Base-by-base conservation (phyloP, 2,797 vertebrate species). In the Megalops cyprinoides region DNA sequence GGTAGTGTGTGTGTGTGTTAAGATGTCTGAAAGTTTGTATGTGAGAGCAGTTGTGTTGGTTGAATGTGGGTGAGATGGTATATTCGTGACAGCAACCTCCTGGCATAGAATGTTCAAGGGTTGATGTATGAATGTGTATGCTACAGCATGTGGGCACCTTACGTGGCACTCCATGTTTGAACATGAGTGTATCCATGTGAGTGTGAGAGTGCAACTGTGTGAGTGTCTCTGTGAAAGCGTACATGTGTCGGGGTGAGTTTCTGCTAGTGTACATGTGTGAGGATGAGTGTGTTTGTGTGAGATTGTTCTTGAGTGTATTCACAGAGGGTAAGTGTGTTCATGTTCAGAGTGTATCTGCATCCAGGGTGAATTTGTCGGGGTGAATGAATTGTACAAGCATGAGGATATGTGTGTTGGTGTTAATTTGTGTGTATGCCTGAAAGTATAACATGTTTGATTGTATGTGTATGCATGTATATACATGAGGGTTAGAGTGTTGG, bases 221-320 rank as follows among this genome's bases (percentile, higher is more conserved):
- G 79, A 79, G 76, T 85, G 82, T 82, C 81, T 82, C 81, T 85
- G 83, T 86, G 77, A 62, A 23, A 48, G 78, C 80, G 79, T 60
- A 37, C 65, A 39, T 37, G 58, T 58, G 77, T 58, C 79, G n/a
- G 79, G 9, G 34, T 71, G n/a, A n/a, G n/a, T n/a, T n/a, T n/a
- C n/a, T n/a, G n/a, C n/a, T n/a, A n/a, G n/a, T n/a, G n/a, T n/a
- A 46, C 56, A 39, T 74, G 44, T 71, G 69, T 58, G 31, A 42
- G 20, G 51, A 76, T 77, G 74, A 67, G 48, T 58, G 62, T 67
- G 80, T 71, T 25, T 81, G 79, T 74, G 67, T 15, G 48, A 46
- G 42, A 20, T 55, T 37, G 48, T 55, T 28, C 18, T 6, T 18
- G 14, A 44, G n/a, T n/a, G n/a, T n/a, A n/a, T n/a, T n/a, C n/a